Evolutionary conservation across 2,797 vertebrate genomes (phyloP).

Genomic region (Hypotaenidia philippensis): DNA sequence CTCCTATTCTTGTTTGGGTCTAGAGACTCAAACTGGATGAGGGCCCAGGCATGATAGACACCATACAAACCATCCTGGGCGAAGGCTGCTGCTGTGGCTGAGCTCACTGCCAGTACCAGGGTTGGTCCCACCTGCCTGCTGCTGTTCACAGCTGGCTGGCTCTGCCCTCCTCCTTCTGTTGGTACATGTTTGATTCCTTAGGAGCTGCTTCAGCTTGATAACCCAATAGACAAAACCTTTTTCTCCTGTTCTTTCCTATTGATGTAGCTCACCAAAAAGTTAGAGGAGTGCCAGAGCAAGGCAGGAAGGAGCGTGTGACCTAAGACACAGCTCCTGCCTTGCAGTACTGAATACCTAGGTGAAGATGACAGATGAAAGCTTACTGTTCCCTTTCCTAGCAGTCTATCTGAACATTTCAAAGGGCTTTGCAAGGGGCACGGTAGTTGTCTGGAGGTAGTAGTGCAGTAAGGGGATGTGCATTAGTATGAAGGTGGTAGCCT

Average conservation of each 20-base stretch:
- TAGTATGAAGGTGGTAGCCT: background rate
- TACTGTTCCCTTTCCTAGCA: background rate
- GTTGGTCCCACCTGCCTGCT: background rate
- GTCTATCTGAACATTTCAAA: background rate
- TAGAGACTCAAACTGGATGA: background rate
- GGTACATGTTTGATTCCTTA: background rate
- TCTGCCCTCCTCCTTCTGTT: background rate
- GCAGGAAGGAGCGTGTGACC: background rate
- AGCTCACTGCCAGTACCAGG: background rate
- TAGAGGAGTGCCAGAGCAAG: background rate
- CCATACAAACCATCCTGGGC: accelerated
- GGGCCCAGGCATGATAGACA: background rate
- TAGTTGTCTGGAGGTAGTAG: background rate
- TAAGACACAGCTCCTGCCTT: background rate
- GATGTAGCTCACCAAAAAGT: background rate
- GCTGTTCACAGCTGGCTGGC: background rate
- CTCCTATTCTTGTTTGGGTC: background rate
- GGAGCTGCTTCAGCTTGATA: background rate
- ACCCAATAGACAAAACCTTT: background rate
- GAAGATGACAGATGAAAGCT: background rate
- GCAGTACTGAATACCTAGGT: background rate
- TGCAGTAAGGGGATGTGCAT: background rate
- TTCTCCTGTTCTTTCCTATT: background rate
- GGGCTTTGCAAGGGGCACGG: background rate
- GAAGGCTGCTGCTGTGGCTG: background rate